Evolutionary conservation across 2,888 invertebrate species (phyloP).

Genomic region (Pristionchus maxplancki): DNA sequence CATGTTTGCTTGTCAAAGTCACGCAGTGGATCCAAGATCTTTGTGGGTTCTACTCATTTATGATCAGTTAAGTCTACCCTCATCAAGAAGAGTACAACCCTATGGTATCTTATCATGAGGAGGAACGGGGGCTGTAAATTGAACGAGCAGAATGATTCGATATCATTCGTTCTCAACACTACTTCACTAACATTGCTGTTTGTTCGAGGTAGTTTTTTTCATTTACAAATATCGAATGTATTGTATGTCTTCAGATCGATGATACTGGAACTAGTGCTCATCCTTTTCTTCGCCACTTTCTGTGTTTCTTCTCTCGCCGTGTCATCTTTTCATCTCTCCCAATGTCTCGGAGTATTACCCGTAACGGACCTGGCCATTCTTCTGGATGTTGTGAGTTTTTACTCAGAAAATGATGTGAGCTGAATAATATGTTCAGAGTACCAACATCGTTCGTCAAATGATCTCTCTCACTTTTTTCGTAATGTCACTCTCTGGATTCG

Average conservation of each 20-base stretch:
- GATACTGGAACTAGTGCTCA: neutral
- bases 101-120: neutral
- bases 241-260: neutral
- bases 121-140: constrained; percentile 30
- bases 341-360: neutral
- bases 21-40: neutral
- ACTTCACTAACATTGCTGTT: neutral
- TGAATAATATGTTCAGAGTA: neutral
- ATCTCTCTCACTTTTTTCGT: neutral
- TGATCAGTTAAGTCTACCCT: neutral
- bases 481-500: neutral
- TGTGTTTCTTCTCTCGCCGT: neutral
- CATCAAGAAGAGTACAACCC: neutral
- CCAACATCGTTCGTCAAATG: neutral
- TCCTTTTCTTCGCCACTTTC: neutral
- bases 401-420: neutral
- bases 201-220: neutral
- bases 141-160: neutral
- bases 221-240: neutral
- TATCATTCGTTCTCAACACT: neutral
- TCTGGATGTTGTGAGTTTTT: neutral
- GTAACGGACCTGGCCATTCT: neutral
- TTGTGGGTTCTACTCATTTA: neutral
- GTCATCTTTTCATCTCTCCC: neutral
- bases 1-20: neutral